Evolutionary conservation across 2,113 vertebrate genomes (phyloP), one percentile per base, ranked within the genome.

Genomic region (Micronycteris hirsuta): DNA sequence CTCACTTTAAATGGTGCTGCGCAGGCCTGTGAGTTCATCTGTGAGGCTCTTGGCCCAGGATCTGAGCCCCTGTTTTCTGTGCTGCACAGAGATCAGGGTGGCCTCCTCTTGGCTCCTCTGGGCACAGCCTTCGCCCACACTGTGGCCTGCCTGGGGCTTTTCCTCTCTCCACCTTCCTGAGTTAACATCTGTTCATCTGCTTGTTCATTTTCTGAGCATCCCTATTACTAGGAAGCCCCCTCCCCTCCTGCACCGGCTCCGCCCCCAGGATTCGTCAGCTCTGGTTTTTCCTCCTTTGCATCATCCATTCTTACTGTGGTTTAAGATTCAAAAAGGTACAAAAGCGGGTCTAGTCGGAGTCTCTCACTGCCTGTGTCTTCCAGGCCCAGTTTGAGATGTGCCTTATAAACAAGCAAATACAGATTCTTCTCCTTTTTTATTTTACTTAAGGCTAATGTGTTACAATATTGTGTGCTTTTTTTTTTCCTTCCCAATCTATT

Each of bases 361-460:
- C 49, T 36, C 9, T n/a, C 20, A 3, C 16, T 11, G 22, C 77
- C 49, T 52, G 68, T 36, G n/a, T 4, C 83, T 52, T 31, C 56
- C n/a, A 38, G 49, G 41, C 80, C 43, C 52, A 14, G 20, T 41
- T 9, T 17, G 52, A 81, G 77, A 20, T 33, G 28, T 28, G 8
- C 67, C 19, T 28, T 38, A 2, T 1, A 15, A 5, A 8, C 38
- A 16, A 52, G 54, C 28, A 45, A 31, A 45, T 8, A 4, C 1
- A 47, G 5, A 7, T 0, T 58, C 15, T 12, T n/a, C 28, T 16
- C 13, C n/a, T 67, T 33, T 11, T 11, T 6, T 8, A 1, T 38
- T 61, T 4, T 6, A 16, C 3, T 0, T 11, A 4, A 5, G 61
- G 33, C 54, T n/a, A 7, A 12, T 8, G 10, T 4, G 1, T 22